Conservation (phyloP, 2,113 vertebrate species). For the Leucoraja erinaceus region DNA sequence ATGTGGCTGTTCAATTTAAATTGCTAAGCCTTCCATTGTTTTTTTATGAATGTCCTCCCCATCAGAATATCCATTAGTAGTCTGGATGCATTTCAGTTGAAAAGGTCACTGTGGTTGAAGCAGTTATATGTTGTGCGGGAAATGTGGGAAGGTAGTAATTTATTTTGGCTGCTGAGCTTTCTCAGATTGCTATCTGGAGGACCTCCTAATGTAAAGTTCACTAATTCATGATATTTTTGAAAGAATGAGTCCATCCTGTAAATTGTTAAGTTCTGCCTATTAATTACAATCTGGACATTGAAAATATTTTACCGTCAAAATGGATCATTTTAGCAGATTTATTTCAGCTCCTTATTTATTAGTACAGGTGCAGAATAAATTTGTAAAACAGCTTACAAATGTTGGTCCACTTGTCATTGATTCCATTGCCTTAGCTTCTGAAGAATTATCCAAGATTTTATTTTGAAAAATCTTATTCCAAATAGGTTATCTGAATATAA, state of each 20-base stretch:
- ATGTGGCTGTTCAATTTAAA: neutral
- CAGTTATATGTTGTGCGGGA: neutral
- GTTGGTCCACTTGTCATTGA: neutral
- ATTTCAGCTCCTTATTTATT: neutral
- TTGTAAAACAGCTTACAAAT: neutral
- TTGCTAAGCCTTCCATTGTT: neutral
- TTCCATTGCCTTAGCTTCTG: neutral
- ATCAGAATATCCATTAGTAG: neutral
- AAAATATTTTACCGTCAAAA: neutral
- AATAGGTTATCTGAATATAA: neutral
- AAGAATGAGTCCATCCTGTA: neutral
- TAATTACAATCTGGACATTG: neutral
- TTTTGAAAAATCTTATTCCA: neutral
- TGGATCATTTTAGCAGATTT: neutral
- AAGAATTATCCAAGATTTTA: neutral
- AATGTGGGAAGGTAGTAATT: neutral
- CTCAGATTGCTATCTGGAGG: neutral
- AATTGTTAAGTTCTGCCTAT: neutral
- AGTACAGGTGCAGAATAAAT: neutral
- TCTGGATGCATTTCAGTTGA: neutral
- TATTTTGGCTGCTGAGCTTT: neutral
- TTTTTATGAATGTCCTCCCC: neutral
- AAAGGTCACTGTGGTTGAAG: neutral
- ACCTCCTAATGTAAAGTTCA: neutral
- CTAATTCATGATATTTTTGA: slow-evolving; percentile 3